Conservation (phyloP, 2,113 vertebrate species). For the Varanus komodoensis region DNA sequence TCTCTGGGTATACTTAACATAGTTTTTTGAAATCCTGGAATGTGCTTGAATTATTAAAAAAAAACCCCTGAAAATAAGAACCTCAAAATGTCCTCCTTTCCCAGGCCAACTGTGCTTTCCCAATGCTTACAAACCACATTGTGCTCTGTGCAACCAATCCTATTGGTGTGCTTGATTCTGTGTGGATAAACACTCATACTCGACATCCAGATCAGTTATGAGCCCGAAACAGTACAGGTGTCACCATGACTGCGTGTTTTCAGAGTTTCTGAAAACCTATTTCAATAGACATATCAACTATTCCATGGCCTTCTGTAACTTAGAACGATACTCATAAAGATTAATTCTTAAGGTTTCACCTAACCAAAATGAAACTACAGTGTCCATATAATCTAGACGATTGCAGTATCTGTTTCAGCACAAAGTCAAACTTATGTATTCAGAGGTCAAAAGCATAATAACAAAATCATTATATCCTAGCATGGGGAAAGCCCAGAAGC, state of each 20-base stretch:
- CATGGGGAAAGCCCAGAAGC: not conserved
- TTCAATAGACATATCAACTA: not conserved
- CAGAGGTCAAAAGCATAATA: not conserved
- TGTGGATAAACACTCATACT: not conserved
- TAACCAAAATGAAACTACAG: not conserved
- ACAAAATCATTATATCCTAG: no score
- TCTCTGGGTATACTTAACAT: not conserved
- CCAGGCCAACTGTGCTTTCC: not conserved
- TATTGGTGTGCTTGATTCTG: not conserved
- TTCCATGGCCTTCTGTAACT: not conserved
- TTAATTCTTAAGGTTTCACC: accelerated
- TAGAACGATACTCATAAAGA: not conserved
- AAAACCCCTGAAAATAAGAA: not conserved
- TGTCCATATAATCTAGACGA: not conserved
- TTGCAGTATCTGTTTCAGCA: not conserved
- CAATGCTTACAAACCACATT: accelerated
- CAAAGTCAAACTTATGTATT: not conserved
- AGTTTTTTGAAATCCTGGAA: not conserved
- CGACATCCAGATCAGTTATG: accelerated
- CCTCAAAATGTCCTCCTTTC: not conserved
- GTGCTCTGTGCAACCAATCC: not conserved
- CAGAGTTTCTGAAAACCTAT: not conserved
- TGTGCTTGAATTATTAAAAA: not conserved
- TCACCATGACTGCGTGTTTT: not conserved
- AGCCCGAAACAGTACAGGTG: not conserved